Percentiles rank a stretch among this genome's conserved stretches.
phyloP scores from a whole-genome alignment of 2,113 vertebrate genomes.

The Pachypanchax playfairii region DNA sequence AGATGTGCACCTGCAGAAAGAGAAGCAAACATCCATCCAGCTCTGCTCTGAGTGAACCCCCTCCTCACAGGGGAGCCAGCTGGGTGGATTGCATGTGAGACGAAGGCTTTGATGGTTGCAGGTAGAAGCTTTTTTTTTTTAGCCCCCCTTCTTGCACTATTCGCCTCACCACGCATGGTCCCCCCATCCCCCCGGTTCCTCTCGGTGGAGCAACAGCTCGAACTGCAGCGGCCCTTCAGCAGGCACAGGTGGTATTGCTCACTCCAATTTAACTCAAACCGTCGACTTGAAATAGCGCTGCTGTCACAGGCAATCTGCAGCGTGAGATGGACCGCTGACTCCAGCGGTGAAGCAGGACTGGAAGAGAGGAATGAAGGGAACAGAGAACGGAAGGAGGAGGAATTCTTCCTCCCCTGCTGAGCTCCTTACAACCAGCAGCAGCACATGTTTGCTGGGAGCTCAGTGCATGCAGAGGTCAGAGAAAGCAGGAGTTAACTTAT shows the following conservation, averaged over 20 bases:
- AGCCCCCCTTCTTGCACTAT: neutral
- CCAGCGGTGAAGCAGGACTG: constrained; percentile 21
- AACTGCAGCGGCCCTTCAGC: constrained; percentile 67
- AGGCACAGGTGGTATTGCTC: constrained; percentile 81
- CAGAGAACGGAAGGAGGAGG: constrained; percentile 39
- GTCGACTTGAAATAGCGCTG: constrained; percentile 74
- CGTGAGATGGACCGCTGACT: constrained; percentile 70
- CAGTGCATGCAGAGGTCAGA: constrained; percentile 61
- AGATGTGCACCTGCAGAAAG: constrained; percentile 26
- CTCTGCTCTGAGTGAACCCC: constrained; percentile 43
- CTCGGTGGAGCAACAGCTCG: constrained; percentile 48
- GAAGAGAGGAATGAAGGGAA: constrained; percentile 7
- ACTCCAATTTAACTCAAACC: constrained; percentile 82
- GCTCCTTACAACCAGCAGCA: constrained; percentile 47
- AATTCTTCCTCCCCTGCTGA: constrained; percentile 36
- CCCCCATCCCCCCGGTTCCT: constrained; percentile 18
- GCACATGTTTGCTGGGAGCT: constrained; percentile 57
- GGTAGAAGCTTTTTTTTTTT: constrained; percentile 64
- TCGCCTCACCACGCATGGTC: neutral
- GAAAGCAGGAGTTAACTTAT: constrained; percentile 68
- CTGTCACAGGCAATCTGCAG: constrained; percentile 79
- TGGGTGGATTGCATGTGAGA: constrained; percentile 71
- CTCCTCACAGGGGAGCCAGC: constrained; percentile 60
- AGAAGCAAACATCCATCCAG: constrained; percentile 33
- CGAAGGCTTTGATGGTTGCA: constrained; percentile 76